Evolutionary conservation across 2,797 vertebrate genomes (phyloP).

Genomic region (Sebastes taczanowskii): DNA sequence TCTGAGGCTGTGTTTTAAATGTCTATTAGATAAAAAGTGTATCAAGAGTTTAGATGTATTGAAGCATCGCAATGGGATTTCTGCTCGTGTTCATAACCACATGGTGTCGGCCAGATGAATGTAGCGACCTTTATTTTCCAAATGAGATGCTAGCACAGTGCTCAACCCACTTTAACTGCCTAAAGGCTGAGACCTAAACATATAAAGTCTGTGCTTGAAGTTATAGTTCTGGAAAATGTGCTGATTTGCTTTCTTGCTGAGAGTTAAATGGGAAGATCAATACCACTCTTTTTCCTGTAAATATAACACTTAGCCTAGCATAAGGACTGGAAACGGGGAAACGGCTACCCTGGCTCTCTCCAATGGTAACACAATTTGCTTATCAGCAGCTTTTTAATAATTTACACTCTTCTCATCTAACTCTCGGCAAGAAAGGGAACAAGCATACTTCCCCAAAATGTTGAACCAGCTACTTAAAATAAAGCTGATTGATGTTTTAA

Average conservation of each 20-base stretch:
- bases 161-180: not conserved
- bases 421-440: not conserved
- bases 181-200: not conserved
- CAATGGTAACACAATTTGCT: not conserved
- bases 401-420: not conserved
- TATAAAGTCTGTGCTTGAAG: not conserved
- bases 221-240: not conserved
- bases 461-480: not conserved
- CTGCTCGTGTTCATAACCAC: not conserved
- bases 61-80: not conserved
- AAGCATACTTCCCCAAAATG: not conserved
- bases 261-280: not conserved
- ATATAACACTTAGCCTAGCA: not conserved
- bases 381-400: not conserved
- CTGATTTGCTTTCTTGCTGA: not conserved
- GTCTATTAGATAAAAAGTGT: not conserved
- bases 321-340: not conserved
- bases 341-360: not conserved
- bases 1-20: constrained; percentile 13
- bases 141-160: not conserved
- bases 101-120: constrained; percentile 47
- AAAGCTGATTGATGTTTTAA: not conserved
- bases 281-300: not conserved
- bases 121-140: constrained; percentile 27
- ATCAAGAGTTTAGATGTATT: not conserved